Base-by-base conservation (phyloP, 2,888 invertebrate species). In the Norana najaformis region DNA sequence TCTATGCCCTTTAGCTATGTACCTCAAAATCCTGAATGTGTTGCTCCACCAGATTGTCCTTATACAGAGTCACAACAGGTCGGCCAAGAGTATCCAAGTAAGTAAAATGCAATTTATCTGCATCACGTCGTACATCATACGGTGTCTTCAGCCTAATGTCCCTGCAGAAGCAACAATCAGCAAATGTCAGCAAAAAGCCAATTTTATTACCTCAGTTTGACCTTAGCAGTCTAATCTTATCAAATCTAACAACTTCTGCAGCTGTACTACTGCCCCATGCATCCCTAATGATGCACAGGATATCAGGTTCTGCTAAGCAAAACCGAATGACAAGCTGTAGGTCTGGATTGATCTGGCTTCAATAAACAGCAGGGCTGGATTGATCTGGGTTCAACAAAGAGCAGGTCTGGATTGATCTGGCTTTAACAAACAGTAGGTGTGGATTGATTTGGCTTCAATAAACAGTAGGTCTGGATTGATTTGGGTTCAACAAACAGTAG, bases 11-110 rank as follows among this genome's bases (percentile, higher is more conserved):
- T n/a, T n/a, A n/a, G n/a, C n/a, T 47, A 83, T 91, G 92, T 93
- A 96, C 95, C 95, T 97, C 97, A 94, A 99, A 97, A 95, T 98
- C 97, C 95, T 98, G 97, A 93, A 99, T 99, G 94, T 99, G 99
- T 94, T 97, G 97, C 94, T 99, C 98, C 0, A 98, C 98, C 91
- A 99, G 95, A 95, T 99, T 98, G 36, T 95, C 96, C 92, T 96
- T 96, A 95, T 97, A 97, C 2, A 96, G 96, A 90, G 98, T 96
- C 90, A 99, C 96, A 0, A 99, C 98, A 0, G 98, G 97, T 90
- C 99, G 96, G 0, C 99, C 99, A 92, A 97, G 96, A 0, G 97
- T 97, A 94, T 99, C 99, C 93, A 99, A 96, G 94, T 99, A 99
- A 8, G 99, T 99, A 94, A 96, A 97, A 93, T 98, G 97, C 1